phyloP scores from a whole-genome alignment of 2,797 vertebrate species.

The Apodemus agrarius region DNA sequence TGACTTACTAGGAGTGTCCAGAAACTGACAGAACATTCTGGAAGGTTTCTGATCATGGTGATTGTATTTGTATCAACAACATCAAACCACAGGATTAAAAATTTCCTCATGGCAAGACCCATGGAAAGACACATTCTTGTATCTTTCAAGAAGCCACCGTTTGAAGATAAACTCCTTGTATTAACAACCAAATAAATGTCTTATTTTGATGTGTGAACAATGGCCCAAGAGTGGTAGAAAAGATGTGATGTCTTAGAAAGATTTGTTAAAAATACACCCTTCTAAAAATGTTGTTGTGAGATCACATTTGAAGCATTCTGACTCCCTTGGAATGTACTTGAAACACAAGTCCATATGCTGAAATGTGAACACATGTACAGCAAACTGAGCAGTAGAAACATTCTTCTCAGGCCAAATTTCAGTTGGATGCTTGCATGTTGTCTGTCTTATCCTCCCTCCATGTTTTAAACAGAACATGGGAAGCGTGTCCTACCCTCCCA shows the following conservation, averaged over 20 bases:
- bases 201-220: conserved; percentile 57
- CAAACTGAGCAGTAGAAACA: conserved; percentile 73
- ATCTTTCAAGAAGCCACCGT: conserved; percentile 9
- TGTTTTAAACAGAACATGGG: conserved; percentile 37
- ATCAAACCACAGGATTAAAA: background rate
- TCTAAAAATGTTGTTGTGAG: conserved; percentile 68
- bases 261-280: conserved; percentile 70
- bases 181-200: conserved; percentile 46
- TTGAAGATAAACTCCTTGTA: background rate
- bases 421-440: conserved; percentile 65
- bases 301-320: conserved; percentile 65
- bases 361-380: conserved; percentile 69
- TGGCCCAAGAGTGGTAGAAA: conserved; percentile 34
- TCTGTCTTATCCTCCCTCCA: conserved; percentile 25
- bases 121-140: background rate
- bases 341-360: conserved; percentile 75
- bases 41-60: conserved; percentile 7
- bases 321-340: conserved; percentile 65
- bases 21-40: background rate
- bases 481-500: background rate
- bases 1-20: background rate
- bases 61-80: background rate
- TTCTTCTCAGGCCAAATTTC: conserved; percentile 70
- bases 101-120: background rate
- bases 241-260: conserved; percentile 64